phyloP scores from a whole-genome alignment of 2,113 vertebrate genomes.

The Drymodes brunneopygia region DNA sequence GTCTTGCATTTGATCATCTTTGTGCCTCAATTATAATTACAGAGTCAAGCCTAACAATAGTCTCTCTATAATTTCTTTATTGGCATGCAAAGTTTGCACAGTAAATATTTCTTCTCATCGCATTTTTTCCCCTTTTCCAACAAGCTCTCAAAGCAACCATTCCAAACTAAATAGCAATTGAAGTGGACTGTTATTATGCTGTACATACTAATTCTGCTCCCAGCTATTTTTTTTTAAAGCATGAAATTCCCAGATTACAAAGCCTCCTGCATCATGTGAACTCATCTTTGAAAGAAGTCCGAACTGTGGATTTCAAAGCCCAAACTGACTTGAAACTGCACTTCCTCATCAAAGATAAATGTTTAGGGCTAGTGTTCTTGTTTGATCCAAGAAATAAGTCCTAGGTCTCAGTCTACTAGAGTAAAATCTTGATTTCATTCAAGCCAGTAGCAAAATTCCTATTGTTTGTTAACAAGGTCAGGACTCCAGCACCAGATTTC shows the following conservation, averaged over 20 bases:
- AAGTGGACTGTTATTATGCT: slow-evolving; percentile 32
- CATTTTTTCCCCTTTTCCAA: slow-evolving; percentile 13
- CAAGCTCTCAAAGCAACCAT: slow-evolving; percentile 51
- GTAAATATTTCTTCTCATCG: slow-evolving; percentile 24
- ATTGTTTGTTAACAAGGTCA: slow-evolving; percentile 40
- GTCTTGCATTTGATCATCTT: slow-evolving; percentile 39
- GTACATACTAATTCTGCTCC: slow-evolving; percentile 54
- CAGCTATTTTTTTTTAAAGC: slow-evolving; percentile 27
- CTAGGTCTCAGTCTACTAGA: background rate
- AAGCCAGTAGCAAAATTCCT: slow-evolving; percentile 51
- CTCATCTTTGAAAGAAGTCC: slow-evolving; percentile 31
- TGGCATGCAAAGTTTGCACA: slow-evolving; percentile 5
- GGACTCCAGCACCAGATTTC: background rate
- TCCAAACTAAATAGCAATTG: slow-evolving; percentile 56
- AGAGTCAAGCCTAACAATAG: slow-evolving; percentile 37
- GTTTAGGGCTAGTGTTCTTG: slow-evolving; percentile 30
- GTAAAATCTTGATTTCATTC: slow-evolving; percentile 36
- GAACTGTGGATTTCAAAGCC: slow-evolving; percentile 33
- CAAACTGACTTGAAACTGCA: slow-evolving; percentile 17
- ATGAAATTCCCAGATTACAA: slow-evolving; percentile 46
- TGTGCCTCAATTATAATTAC: slow-evolving; percentile 37
- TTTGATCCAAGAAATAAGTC: slow-evolving; percentile 46
- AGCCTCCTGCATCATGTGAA: slow-evolving; percentile 15
- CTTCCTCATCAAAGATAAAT: slow-evolving; percentile 52
- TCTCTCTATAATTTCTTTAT: slow-evolving; percentile 60